Evolutionary conservation across 2,797 vertebrate genomes (phyloP), one percentile per base, ranked within the genome.

Genomic region (Prunella strophiata): DNA sequence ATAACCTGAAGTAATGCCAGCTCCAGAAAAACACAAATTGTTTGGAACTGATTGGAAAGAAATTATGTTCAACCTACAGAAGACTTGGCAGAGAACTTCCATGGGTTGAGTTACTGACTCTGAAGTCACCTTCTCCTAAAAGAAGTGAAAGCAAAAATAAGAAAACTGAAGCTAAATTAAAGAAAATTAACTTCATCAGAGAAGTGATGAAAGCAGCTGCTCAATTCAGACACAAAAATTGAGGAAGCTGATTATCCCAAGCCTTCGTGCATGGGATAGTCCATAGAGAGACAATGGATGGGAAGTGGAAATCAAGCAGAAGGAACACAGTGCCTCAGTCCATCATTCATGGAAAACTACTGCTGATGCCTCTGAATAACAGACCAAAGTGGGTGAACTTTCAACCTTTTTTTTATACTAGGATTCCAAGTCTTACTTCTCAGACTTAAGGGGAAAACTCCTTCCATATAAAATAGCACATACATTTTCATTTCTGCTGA

Each of bases 121-220:
- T 66, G 36, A 73, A 75, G 34, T 30, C 40, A 32, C 40, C 47
- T 42, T 21, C 25, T 87, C 22, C 40, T 62, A 19, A 76, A 63
- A 29, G 9, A 88, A 50, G 4, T 43, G 10, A 77, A 85, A 85
- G 30, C 3, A 67, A 23, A 77, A 88, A 78, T 29, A 75, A 72
- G 57, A 89, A 58, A 84, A 45, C 0, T 29, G 13, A 85, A 77
- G 45, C 4, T 54, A 36, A 86, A 81, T 48, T 29, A 67, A 51
- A 18, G 16, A 47, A 38, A 72, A 72, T 43, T 40, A 68, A 78
- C 8, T 86, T 12, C 25, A 38, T 13, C 0, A 0, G 0, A 65
- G 34, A 74, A 54, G 21, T 27, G 13, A 18, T 38, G 16, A 10
- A 16, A 89, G 34, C 6, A 27, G 8, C 13, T 65, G 38, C 21